Evolutionary conservation across 1,140 invertebrate genomes (phyloP).

Genomic region (Musca vetustissima): DNA sequence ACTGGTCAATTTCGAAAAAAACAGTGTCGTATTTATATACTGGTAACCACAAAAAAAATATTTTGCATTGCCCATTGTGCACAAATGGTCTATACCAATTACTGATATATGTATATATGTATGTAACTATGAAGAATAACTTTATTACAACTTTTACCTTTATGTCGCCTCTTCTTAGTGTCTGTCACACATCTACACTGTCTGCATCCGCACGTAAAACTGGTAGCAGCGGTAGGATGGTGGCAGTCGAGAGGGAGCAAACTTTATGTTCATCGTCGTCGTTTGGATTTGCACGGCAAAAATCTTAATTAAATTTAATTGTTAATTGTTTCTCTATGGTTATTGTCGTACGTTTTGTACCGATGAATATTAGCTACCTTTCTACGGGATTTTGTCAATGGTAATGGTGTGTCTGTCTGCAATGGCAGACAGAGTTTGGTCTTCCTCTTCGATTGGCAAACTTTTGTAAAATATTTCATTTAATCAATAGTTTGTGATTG

Average conservation of each 20-base stretch:
- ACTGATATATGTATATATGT: too few species aligned
- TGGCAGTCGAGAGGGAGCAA: too few species aligned
- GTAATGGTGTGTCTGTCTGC: background rate
- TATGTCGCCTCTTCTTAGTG: background rate
- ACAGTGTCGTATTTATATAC: too few species aligned
- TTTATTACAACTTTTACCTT: conserved; percentile 4
- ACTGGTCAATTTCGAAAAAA: too few species aligned
- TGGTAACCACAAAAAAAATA: too few species aligned
- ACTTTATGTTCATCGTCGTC: conserved; percentile 3
- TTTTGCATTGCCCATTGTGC: too few species aligned
- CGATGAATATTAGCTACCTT: background rate
- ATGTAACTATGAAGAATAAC: background rate
- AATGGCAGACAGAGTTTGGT: background rate
- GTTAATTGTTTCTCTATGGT: conserved; percentile 13
- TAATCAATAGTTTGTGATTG: conserved; percentile 19
- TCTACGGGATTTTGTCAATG: background rate
- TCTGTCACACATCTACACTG: background rate
- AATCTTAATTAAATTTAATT: conserved; percentile 25
- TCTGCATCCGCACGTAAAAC: background rate
- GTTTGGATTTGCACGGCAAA: conserved; percentile 6
- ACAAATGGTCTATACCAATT: too few species aligned
- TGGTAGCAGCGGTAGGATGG: background rate
- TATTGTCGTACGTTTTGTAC: background rate
- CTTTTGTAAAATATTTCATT: too few species aligned
- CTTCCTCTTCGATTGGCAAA: conserved; percentile 1